Evolutionary conservation across 2,888 invertebrate genomes (phyloP), one percentile per base, ranked within the genome.

Genomic region (Colostygia pectinataria): DNA sequence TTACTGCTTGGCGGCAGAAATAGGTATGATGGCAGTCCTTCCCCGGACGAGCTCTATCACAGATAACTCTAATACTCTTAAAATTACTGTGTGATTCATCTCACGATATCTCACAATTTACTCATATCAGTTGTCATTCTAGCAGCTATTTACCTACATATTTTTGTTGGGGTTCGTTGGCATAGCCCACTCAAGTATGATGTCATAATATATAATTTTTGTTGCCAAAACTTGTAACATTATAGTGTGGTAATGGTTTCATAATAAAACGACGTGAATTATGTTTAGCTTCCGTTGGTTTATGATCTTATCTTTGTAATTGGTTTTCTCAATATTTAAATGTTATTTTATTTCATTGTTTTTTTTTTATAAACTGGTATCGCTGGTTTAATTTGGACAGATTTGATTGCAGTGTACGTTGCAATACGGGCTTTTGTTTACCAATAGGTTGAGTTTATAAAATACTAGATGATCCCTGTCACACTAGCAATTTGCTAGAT

Each of bases 171-270:
- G 41, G 56, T 50, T 56, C 56, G 46, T 47, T 50, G 53, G 44
- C 56, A 39, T 39, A 31, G 9, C 55, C 55, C 52, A 55, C 53
- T 29, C 36, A 29, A 24, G 25, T 5, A 24, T 56, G 56, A 56
- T 38, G 47, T 56, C 56, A 56, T 33, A n/a, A n/a, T n/a, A n/a
- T n/a, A 38, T 27, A n/a, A 43, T 45, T 42, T 48, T 9, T 28
- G 36, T 52, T 55, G 33, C 43, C 34, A 56, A 52, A 45, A 33
- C 24, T 24, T 23, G 9, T 13, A 9, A 20, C 5, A 20, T 13
- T 7, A 32, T 39, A 20, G 15, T 43, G 14, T 38, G 12, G 15
- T 52, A 45, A 47, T 50, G 14, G 18, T 25, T 42, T 48, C 31
- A 23, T 34, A 48, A 36, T 20, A 40, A 13, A 40, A 29, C 7